phyloP scores from a whole-genome alignment of 2,113 vertebrate species.

The Rhinolophus sinicus region DNA sequence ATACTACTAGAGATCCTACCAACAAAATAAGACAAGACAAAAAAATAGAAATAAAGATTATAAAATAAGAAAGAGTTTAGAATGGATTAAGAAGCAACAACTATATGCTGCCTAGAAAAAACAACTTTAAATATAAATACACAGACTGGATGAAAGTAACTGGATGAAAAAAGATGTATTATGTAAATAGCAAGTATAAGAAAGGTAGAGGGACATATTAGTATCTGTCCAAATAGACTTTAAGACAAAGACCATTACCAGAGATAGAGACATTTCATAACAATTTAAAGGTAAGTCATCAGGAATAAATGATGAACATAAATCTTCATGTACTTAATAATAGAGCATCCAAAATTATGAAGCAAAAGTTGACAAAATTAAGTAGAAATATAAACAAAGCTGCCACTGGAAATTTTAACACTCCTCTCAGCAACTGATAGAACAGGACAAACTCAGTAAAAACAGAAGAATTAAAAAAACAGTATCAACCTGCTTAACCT shows the following conservation, averaged over 20 bases:
- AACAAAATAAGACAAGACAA: neutral
- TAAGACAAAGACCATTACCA: neutral
- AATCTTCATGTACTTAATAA: neutral
- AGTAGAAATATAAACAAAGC: neutral
- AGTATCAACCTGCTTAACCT: neutral
- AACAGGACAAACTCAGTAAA: neutral
- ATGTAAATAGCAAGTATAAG: neutral
- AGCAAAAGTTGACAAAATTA: constrained; percentile 3
- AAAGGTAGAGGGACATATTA: neutral
- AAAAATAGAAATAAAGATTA: neutral
- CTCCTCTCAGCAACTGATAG: neutral
- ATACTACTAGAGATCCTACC: neutral
- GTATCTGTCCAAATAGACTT: neutral
- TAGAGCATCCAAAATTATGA: constrained; percentile 35
- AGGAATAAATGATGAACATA: neutral
- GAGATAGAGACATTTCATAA: neutral
- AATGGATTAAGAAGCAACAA: neutral
- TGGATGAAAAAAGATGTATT: neutral
- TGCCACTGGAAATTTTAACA: neutral
- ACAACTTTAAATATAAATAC: constrained; percentile 1
- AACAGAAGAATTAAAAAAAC: neutral
- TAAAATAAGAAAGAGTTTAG: neutral
- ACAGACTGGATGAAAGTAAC: neutral
- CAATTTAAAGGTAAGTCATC: neutral
- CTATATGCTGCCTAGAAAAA: neutral